Evolutionary conservation across 1,140 invertebrate genomes (phyloP), one percentile per base, ranked within the genome.

Genomic region (Drosophila auraria): DNA sequence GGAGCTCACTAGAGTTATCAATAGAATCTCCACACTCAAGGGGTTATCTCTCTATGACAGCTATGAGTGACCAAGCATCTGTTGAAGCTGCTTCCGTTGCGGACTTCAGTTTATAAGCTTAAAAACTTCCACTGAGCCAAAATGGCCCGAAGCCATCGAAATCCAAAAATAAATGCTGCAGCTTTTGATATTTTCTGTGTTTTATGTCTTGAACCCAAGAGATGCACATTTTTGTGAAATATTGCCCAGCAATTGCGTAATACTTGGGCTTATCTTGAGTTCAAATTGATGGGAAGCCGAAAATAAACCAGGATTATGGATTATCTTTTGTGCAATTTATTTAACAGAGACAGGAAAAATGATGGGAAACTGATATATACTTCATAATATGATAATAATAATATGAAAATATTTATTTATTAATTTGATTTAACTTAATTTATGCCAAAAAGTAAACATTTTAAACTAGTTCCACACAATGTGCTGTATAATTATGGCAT

Each of bases 61-160:
- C 38, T 15, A 8, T 33, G n/a, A 70, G 49, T 40, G 63, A 25
- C 23, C 17, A 71, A 51, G 54, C 51, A 27, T 23, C 51, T 36
- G 23, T 25, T 27, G 8, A 71, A 25, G 45, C 36, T 74, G 70
- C 56, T 74, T 73, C 71, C 71, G 56, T 51, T 57, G 50, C 44
- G 63, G 50, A 54, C 49, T 69, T 38, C 33, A 25, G 49, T 33
- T 38, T 54, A 20, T 3, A 25, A 40, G 25, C 36, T 40, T 11
- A n/a, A 20, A 53, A 53, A 71, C 62, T 71, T 71, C 68, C 68
- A 63, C 49, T 11, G 47, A 45, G 23, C 14, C 12, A n/a, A 30
- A 68, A 54, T 68, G 47, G 25, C 68, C 44, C 5, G 12, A 51
- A 60, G 70, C 27, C 4, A 50, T 27, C 17, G 2, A 42, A 56